phyloP scores from a whole-genome alignment of 2,797 vertebrate species.

The Fratercula arctica region DNA sequence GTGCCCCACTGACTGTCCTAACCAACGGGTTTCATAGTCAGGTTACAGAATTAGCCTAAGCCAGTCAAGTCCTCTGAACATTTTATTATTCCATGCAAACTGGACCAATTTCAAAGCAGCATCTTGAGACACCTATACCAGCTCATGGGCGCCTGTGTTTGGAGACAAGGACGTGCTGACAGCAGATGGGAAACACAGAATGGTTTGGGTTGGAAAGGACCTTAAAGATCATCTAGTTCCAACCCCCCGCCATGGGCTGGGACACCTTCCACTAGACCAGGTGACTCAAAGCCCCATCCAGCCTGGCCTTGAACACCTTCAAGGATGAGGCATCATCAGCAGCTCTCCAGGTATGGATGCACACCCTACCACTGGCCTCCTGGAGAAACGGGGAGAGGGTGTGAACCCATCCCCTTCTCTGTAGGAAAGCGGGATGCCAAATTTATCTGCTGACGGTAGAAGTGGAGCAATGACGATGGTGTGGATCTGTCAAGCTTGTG shows the following conservation, averaged over 20 bases:
- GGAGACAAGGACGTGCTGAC: not conserved
- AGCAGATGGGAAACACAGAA: not conserved
- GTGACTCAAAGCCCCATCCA: not conserved
- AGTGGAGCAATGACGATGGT: rapidly evolving
- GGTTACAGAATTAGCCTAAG: not conserved
- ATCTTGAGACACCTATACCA: not conserved
- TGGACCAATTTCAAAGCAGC: not conserved
- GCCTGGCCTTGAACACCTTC: not conserved
- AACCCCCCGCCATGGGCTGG: not conserved
- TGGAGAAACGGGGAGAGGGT: not conserved
- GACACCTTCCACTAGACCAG: not conserved
- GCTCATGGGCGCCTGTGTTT: not conserved
- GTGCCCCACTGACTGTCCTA: not conserved
- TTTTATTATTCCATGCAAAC: not conserved
- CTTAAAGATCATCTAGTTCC: not conserved
- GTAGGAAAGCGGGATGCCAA: rapidly evolving
- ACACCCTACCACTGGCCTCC: not conserved
- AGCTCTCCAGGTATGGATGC: not conserved
- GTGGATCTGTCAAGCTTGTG: rapidly evolving
- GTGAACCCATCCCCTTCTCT: rapidly evolving
- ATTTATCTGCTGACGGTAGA: not conserved
- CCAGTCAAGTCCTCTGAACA: not conserved
- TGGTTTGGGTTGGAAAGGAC: not conserved
- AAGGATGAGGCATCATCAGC: not conserved
- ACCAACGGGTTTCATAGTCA: not conserved